Evolutionary conservation across 2,888 invertebrate genomes (phyloP), one percentile per base, ranked within the genome.

Genomic region (Leptinotarsa peninsularis): DNA sequence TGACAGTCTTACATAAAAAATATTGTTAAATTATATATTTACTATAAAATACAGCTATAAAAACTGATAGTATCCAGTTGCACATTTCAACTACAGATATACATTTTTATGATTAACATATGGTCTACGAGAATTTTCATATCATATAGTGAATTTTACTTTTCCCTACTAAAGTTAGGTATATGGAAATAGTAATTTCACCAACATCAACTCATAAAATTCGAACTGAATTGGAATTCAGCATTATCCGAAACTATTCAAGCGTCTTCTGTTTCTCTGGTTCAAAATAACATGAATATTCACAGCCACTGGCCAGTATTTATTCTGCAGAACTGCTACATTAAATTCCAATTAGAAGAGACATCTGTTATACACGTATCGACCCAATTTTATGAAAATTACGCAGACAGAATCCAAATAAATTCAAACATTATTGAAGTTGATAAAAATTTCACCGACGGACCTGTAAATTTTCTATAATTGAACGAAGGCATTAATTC

Each of bases 281-380:
- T 23, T 56, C 68, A 66, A 76, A 76, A 72, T 76, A 75, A 67
- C 75, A 75, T 75, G 75, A 72, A 75, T 75, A 68, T 71, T 71
- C 75, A 72, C 67, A 71, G 69, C 67, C 23, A 73, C 70, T 56
- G 66, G 70, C 66, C 70, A 54, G 70, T 76, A 70, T 76, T 72
- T 66, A 71, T 76, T 66, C 66, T 72, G 69, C 72, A 70, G 70
- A 74, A 72, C 71, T 72, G 74, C 67, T 75, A 56, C 71, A 75
- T 77, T 75, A 75, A 77, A 77, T 60, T 73, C 60, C 68, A 77
- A 75, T 73, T 72, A 76, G 69, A 60, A 73, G 52, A 54, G 74
- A 73, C 78, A 78, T 78, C 70, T 74, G 74, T 78, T 78, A 75
- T 71, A 66, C 68, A 76, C 56, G 67, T 72, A 75, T 75, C 75